Evolutionary conservation across 2,888 invertebrate species (phyloP).

Genomic region (Cryptops parisi): DNA sequence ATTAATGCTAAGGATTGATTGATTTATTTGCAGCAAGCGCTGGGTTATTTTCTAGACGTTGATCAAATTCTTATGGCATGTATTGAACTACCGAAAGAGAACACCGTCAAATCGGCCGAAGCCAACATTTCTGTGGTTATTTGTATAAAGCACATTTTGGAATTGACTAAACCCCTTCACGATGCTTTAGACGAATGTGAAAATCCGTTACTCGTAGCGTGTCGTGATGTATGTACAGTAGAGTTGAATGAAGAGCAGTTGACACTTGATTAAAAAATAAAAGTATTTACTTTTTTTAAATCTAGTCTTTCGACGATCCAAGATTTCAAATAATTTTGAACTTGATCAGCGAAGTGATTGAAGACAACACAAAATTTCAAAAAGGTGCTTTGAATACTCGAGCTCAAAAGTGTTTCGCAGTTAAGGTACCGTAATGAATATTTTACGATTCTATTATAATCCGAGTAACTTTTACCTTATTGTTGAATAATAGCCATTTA

Average conservation of each 20-base stretch:
- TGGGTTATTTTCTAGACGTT: constrained; percentile 52
- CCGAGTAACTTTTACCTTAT: too few relatives aligned
- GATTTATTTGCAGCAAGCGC: constrained; percentile 37
- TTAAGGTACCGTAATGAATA: constrained; percentile 37
- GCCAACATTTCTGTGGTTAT: constrained; percentile 62
- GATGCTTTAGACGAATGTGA: constrained; percentile 40
- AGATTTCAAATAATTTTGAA: constrained; percentile 37
- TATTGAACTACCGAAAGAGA: constrained; percentile 37
- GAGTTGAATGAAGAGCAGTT: not conserved
- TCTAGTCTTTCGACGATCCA: constrained; percentile 34
- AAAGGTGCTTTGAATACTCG: constrained; percentile 41
- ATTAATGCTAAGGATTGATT: not conserved
- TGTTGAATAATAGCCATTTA: too few relatives aligned
- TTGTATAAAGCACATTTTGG: constrained; percentile 59
- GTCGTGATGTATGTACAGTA: constrained; percentile 38
- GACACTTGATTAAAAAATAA: not conserved
- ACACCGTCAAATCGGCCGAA: constrained; percentile 45
- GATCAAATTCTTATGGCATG: constrained; percentile 56
- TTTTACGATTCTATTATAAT: not conserved
- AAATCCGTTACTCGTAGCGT: constrained; percentile 42
- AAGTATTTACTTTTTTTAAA: constrained; percentile 2
- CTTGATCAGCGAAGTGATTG: constrained; percentile 39
- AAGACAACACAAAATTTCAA: constrained; percentile 40
- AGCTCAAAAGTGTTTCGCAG: constrained; percentile 56
- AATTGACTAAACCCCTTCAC: constrained; percentile 49